Conservation (phyloP, 2,113 vertebrate species). For the Nycticorax nycticorax region DNA sequence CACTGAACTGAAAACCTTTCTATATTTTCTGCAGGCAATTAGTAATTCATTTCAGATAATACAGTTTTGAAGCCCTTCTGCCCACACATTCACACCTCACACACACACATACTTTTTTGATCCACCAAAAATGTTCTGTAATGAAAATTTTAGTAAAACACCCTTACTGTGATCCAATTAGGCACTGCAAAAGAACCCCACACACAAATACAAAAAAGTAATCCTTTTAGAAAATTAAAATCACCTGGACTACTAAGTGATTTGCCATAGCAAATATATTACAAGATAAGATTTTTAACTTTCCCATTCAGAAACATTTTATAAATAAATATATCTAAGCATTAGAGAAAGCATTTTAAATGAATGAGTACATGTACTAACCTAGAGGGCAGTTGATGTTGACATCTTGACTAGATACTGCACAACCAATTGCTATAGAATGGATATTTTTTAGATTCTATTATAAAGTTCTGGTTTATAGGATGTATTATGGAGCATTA, state of each 20-base stretch:
- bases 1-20: neutral
- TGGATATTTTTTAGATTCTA: neutral
- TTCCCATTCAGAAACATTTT: neutral
- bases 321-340: neutral
- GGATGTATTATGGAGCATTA: neutral
- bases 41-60: neutral
- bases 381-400: neutral
- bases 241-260: neutral
- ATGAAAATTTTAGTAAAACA: neutral
- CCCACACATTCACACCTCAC: neutral
- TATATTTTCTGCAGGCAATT: neutral
- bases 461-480: neutral
- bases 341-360: neutral
- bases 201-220: neutral
- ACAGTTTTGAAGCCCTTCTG: neutral
- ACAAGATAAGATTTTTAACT: neutral
- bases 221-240: neutral
- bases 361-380: neutral
- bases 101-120: neutral
- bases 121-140: neutral
- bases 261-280: neutral
- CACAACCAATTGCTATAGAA: neutral
- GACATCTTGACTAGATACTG: neutral
- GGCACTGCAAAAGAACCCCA: neutral
- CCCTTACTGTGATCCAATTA: neutral